phyloP scores from a whole-genome alignment of 2,113 vertebrate genomes.

The Psilopsiagon aymara region DNA sequence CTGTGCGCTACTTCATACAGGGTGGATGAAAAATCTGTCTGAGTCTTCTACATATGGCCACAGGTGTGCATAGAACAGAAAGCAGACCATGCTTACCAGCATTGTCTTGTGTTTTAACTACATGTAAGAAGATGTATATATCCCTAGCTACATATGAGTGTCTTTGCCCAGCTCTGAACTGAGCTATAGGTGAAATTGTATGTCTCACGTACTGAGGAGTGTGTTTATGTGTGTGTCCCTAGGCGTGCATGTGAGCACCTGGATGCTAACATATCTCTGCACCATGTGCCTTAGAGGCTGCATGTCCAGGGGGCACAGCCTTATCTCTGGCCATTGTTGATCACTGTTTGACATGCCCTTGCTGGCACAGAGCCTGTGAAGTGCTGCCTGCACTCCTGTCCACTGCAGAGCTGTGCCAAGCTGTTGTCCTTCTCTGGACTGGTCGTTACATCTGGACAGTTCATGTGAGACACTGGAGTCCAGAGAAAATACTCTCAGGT shows the following conservation, averaged over 20 bases:
- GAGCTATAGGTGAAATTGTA: not conserved
- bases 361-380: not conserved
- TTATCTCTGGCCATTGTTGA: not conserved
- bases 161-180: not conserved
- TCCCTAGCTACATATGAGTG: not conserved
- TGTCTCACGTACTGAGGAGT: not conserved
- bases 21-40: not conserved
- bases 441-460: not conserved
- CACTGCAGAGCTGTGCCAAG: not conserved
- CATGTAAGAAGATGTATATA: not conserved
- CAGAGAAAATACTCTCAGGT: not conserved
- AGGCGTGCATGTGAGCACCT: not conserved
- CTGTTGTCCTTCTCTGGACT: not conserved
- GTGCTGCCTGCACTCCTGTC: not conserved
- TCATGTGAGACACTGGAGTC: not conserved
- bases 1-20: not conserved
- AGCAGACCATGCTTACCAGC: too few relatives aligned
- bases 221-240: not conserved
- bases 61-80: not conserved
- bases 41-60: not conserved
- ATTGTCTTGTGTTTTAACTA: not conserved
- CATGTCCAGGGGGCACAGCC: fast-evolving
- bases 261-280: not conserved
- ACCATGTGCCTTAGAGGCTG: not conserved
- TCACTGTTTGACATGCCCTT: not conserved